Evolutionary conservation across 2,113 vertebrate genomes (phyloP).

Genomic region (Zapornia atra): DNA sequence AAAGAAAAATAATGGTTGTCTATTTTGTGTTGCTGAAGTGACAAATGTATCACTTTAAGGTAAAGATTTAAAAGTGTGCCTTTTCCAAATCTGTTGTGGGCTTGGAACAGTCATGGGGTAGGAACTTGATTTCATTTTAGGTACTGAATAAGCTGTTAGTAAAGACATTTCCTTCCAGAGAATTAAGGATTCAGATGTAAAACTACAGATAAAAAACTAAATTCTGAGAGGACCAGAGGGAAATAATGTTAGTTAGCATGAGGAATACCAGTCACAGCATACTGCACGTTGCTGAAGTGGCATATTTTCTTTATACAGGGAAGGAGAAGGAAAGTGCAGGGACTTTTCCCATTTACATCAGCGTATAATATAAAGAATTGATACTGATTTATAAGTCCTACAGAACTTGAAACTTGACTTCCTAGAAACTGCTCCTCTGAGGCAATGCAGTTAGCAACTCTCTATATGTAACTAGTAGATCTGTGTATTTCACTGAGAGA

Average conservation of each 20-base stretch:
- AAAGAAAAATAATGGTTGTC: not conserved
- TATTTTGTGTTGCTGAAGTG: not conserved
- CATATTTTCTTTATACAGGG: not conserved
- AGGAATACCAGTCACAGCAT: not conserved
- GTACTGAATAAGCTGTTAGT: not conserved
- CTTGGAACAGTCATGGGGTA: not conserved
- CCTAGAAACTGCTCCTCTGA: slow-evolving; percentile 2
- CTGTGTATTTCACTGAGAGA: not conserved
- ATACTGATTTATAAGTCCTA: slow-evolving; percentile 19
- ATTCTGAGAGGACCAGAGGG: not conserved
- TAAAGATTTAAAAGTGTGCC: not conserved
- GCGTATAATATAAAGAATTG: not conserved
- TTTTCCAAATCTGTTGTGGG: not conserved
- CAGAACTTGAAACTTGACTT: not conserved
- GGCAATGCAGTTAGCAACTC: not conserved
- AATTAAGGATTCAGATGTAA: not conserved
- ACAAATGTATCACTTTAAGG: not conserved
- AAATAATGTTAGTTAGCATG: not conserved
- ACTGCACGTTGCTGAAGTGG: not conserved
- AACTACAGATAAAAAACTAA: not conserved
- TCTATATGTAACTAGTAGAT: not conserved
- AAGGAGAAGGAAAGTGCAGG: not conserved
- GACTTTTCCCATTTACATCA: slow-evolving; percentile 11
- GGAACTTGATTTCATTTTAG: not conserved
- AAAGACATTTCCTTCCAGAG: not conserved